Base-by-base conservation (phyloP, 37 sponge, comb jelly and placozoan genomes). In the Theonella swinhoei region DNA sequence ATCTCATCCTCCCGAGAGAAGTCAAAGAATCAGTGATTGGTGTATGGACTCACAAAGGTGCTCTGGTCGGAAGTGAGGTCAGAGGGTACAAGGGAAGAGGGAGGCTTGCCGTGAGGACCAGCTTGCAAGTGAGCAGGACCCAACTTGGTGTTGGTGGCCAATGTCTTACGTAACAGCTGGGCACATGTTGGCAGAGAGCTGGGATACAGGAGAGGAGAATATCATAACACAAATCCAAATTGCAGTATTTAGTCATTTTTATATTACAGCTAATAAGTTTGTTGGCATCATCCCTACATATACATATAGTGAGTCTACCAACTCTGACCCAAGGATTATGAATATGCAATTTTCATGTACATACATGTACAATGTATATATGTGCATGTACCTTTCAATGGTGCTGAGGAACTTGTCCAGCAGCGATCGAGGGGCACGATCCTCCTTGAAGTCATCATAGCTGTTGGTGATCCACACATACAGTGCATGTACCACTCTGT, bases 371-470 rank as follows among this genome's bases (percentile, higher is more conserved):
- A n/a, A n/a, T n/a, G n/a, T n/a, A n/a, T n/a, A n/a, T n/a, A n/a
- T n/a, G n/a, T n/a, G n/a, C n/a, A n/a, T n/a, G n/a, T n/a, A 92
- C 93, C 68, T 71, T 42, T 84, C 73, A 19, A 93, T 60, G 14
- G 40, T 40, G 1, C 62, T 54, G 35, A 88, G 38, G 81, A 93
- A 84, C 14, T 5, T 23, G 59, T 75, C 7, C n/a, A 94, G 74
- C 41, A 79, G 82, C 32, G 35, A 35, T 0, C 33, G 29, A 25
- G 90, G 17, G n/a, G 72, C 73, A 28, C 78, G 34, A 22, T 14
- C 54, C 54, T 75, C 64, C 25, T 83, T 82, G 81, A 94, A 94
- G 72, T 94, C 94, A 25, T 90, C 84, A 59, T 59, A 87, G 39
- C 69, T 69, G 47, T 25, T 26, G 9, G 33, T 34, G 38, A 94